Percentiles rank a stretch among this genome's conserved stretches.
Evolutionary conservation across 2,113 vertebrate genomes (phyloP).

Genomic region (Microtus oregoni): DNA sequence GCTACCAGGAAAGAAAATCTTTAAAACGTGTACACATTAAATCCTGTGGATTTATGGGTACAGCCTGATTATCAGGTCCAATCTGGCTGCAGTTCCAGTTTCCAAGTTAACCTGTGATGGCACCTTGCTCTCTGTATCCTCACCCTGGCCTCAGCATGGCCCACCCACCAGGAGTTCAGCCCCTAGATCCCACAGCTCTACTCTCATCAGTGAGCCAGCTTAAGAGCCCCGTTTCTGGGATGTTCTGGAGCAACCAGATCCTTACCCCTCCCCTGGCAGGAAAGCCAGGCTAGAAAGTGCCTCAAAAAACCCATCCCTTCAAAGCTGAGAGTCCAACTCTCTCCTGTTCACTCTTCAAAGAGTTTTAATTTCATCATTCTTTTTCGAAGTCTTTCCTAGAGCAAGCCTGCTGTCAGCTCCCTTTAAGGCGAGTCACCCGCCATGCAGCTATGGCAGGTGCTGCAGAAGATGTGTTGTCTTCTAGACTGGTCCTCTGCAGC

Average conservation of each 20-base stretch:
- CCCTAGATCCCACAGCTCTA: background rate
- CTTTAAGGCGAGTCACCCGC: background rate
- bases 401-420: background rate
- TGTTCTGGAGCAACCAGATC: background rate
- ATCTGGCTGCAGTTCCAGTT: background rate
- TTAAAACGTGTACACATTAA: slow-evolving; percentile 44
- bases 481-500: too few species aligned
- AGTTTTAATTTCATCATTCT: background rate
- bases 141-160: background rate
- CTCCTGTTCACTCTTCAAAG: background rate
- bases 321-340: background rate
- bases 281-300: background rate
- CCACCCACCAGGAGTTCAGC: background rate
- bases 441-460: too few species aligned
- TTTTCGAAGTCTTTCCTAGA: background rate
- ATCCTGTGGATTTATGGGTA: slow-evolving; percentile 41
- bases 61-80: background rate
- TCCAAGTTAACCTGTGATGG: background rate
- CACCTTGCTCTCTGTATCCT: background rate
- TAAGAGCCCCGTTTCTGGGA: background rate
- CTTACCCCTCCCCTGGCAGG: background rate
- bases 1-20: slow-evolving; percentile 47
- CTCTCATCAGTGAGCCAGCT: background rate
- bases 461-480: too few species aligned
- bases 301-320: background rate